Percentiles rank a stretch among this genome's conserved stretches.
Evolutionary conservation across 64 coral and sea anemone species (phyloP).

Genomic region (Dendrophyllia cribrosa): DNA sequence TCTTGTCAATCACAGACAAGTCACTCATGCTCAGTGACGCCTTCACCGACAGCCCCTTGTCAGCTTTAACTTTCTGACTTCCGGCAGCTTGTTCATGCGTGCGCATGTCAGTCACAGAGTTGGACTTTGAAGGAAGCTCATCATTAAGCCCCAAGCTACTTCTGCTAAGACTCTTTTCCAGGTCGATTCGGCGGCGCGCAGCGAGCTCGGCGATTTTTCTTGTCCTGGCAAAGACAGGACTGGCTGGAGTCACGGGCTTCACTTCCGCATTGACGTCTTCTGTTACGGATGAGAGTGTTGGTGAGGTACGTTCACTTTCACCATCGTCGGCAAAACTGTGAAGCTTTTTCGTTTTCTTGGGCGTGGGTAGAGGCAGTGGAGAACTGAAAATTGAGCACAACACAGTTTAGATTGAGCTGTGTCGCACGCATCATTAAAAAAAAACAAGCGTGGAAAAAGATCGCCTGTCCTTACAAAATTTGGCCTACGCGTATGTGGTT

Average conservation of each 20-base stretch:
- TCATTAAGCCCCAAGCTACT: constrained; percentile 23
- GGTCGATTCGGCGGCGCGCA: constrained; percentile 66
- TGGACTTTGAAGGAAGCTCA: constrained; percentile 49
- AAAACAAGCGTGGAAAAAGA: neutral
- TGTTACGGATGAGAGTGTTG: constrained; percentile 6
- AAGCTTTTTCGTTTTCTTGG: constrained; percentile 37
- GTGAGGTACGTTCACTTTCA: constrained; percentile 36
- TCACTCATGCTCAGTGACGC: constrained; percentile 81
- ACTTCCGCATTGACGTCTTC: neutral
- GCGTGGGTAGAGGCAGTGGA: neutral
- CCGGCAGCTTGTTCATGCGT: constrained; percentile 1
- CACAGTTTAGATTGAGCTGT: too few relatives aligned
- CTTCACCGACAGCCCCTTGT: constrained; percentile 52
- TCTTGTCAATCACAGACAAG: constrained; percentile 78
- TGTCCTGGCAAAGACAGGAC: constrained; percentile 85
- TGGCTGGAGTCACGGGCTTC: neutral
- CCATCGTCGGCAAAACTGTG: constrained; percentile 22
- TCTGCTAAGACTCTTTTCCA: constrained; percentile 68
- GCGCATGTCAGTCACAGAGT: constrained; percentile 66
- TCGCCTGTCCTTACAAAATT: too few relatives aligned
- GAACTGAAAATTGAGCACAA: neutral
- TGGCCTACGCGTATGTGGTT: too few relatives aligned
- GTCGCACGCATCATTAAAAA: neutral
- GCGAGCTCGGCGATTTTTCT: constrained; percentile 83
- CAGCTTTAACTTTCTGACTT: constrained; percentile 23